phyloP scores from a whole-genome alignment of 1,140 invertebrate genomes.

The Cydia fagiglandana region DNA sequence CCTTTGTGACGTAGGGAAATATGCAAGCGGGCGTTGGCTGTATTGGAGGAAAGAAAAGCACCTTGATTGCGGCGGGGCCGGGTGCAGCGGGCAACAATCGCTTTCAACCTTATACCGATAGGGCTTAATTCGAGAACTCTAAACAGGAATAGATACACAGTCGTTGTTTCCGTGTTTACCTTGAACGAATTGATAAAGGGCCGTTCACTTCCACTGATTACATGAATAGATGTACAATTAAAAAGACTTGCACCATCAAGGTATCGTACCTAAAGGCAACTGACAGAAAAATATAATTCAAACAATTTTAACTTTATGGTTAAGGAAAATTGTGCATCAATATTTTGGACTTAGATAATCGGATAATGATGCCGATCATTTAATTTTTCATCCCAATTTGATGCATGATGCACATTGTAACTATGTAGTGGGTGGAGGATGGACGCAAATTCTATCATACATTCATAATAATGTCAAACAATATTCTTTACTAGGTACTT shows the following conservation, averaged over 20 bases:
- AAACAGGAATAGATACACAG: conserved; percentile 35
- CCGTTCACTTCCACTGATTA: conserved; percentile 58
- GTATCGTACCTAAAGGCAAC: neutral
- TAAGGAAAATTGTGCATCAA: too few relatives aligned
- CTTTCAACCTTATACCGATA: conserved; percentile 40
- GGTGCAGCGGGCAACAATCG: conserved; percentile 38
- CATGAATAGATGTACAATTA: conserved; percentile 32
- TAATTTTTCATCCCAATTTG: too few relatives aligned
- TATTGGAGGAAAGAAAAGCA: conserved; percentile 56
- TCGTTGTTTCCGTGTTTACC: conserved; percentile 52
- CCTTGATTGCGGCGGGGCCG: conserved; percentile 39
- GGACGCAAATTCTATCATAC: too few relatives aligned
- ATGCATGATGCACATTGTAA: too few relatives aligned
- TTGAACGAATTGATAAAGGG: conserved; percentile 62
- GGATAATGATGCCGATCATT: too few relatives aligned
- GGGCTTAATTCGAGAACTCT: conserved; percentile 38
- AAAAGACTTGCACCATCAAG: conserved; percentile 17
- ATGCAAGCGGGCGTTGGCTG: conserved; percentile 62
- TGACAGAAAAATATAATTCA: neutral
- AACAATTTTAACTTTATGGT: too few relatives aligned
- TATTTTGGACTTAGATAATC: too few relatives aligned
- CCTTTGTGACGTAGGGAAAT: conserved; percentile 64
- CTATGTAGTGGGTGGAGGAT: too few relatives aligned
- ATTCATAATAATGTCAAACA: too few relatives aligned
- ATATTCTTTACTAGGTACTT: too few relatives aligned